Base-by-base conservation (phyloP, 2,113 vertebrate species). In the Micronycteris hirsuta region DNA sequence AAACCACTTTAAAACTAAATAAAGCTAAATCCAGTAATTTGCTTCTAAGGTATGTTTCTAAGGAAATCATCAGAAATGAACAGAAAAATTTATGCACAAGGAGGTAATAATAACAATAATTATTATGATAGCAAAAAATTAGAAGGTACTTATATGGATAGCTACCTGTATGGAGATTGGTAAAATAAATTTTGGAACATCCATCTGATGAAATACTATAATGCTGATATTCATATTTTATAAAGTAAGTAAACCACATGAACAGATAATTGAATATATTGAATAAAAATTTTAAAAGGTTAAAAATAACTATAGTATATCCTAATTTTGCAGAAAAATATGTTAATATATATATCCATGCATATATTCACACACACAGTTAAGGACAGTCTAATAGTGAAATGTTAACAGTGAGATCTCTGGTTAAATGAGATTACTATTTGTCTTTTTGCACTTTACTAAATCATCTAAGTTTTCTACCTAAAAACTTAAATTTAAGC, bases 121-220 rank as follows among this genome's bases (percentile, higher is more conserved):
- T 31, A 94, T 36, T 65, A 52, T 73, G 26, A 54, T 89, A 94
- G 41, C 65, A 95, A 67, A 90, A 33, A 92, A 93, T 91, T 89
- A 86, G 84, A 92, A 86, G 63, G 36, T 22, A 67, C 16, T 38
- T 63, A 4, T 94, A 49, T 94, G 49, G 12, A 74, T 58, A 77
- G 47, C 19, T 87, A n/a, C 15, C 5, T 54, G 4, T 83, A 19
- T 81, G 12, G 54, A 45, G 45, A 70, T 89, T 76, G 41, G 41
- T 95, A 70, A 86, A 92, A 83, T 83, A 71, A 78, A 86, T 93
- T 92, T 58, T 94, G 17, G 31, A 81, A 81, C 20, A 80, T 82
- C 33, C 31, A 49, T 92, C 11, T 82, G 31, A 85, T 87, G 41
- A 92, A 88, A 54, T 89, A 68, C 26, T 70, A 38, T 71, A 73